Evolutionary conservation across 2,113 vertebrate genomes (phyloP), one percentile per base, ranked within the genome.

Genomic region (Megaceryle torquata): DNA sequence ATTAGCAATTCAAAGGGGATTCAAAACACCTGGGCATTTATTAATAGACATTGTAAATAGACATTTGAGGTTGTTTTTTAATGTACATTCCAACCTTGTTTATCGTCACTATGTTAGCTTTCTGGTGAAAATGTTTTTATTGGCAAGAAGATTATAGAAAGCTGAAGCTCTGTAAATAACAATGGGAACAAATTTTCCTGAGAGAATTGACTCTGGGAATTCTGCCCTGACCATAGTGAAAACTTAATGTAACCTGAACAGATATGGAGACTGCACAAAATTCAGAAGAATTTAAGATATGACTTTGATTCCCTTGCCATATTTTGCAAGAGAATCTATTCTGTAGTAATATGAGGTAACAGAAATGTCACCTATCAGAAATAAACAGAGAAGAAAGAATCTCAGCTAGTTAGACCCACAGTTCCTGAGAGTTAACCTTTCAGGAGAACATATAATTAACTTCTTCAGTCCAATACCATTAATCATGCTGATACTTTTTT

Each of bases 361-460:
- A 79, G 6, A 82, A 85, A 77, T 33, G 8, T 46, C n/a, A 74
- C 0, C 8, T 59, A 37, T 14, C 9, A 56, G 41, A 72, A 91
- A 87, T 29, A 28, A 1, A 31, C 6, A 65, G 14, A 28, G 71
- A 81, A 65, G 8, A 79, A 76, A 82, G 16, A 39, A 46, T 71
- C 29, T 86, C 48, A 83, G 63, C 28, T 20, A 88, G 16, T 65
- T 70, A 82, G 56, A 78, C 75, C 9, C 46, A 91, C 68, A 57
- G 67, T 82, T 94, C 64, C 74, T 63, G 41, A 74, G 43, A 89
- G 7, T 75, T 96, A 86, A 80, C 33, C 64, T 95, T 92, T 95
- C 22, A 63, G 91, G 67, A 96, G 95, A 88, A n/a, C 43, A 44
- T 79, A 74, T 84, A 8, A 97, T 97, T 96, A 83, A 91, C 82